Percentiles rank a stretch among this genome's conserved stretches.
Conservation (phyloP, 64 coral and sea anemone genomes). For the Montipora cactus region DNA sequence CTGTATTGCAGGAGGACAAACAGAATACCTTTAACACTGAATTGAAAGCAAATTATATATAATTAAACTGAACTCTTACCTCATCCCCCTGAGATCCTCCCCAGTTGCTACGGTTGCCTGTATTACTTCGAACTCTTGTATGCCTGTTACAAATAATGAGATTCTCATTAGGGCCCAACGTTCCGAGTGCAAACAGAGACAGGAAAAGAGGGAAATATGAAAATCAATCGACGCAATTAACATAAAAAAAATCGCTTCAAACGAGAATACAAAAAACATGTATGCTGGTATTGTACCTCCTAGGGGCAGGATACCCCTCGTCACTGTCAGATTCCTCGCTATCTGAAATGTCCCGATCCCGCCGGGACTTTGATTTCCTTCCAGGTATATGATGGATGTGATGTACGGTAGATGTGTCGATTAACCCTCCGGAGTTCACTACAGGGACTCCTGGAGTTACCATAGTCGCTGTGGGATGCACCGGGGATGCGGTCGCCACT, state of each 20-base stretch:
- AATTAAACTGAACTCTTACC: background rate
- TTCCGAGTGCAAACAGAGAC: too few species aligned
- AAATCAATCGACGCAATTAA: too few species aligned
- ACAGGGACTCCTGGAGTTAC: slow-evolving; percentile 13
- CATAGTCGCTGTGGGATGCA: background rate
- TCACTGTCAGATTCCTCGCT: slow-evolving; percentile 81
- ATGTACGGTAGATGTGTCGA: slow-evolving; percentile 65
- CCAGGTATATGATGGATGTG: slow-evolving; percentile 86
- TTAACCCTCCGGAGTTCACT: slow-evolving; percentile 21
- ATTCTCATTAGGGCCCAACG: too few species aligned
- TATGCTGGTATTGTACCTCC: background rate
- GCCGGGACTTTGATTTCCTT: slow-evolving; percentile 21
- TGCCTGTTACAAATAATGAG: slow-evolving; percentile 35
- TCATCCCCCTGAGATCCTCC: slow-evolving; percentile 48
- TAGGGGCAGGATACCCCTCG: slow-evolving; percentile 49
- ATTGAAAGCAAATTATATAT: background rate
- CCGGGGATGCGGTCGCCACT: background rate
- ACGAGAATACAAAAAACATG: background rate
- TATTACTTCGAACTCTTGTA: slow-evolving; percentile 41
- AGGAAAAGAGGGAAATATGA: too few species aligned
- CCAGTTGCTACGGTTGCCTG: slow-evolving; percentile 41
- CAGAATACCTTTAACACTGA: background rate
- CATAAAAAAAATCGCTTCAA: too few species aligned
- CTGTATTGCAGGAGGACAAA: too few species aligned
- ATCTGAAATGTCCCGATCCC: background rate